Conservation (phyloP, 2,113 vertebrate species). For the Charina bottae region DNA sequence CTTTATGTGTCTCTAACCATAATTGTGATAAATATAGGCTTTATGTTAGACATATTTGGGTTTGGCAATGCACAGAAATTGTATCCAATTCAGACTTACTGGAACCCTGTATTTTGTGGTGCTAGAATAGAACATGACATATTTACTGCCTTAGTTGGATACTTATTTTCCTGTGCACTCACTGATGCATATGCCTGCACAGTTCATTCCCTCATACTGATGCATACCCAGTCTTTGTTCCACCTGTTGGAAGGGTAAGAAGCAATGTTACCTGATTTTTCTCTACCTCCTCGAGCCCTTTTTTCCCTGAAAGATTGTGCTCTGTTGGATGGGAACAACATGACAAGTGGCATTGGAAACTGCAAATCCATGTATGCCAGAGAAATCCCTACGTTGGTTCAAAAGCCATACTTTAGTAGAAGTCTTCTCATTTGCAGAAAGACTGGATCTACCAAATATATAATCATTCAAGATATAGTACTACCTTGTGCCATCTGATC, state of each 20-base stretch:
- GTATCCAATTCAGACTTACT: neutral
- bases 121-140: neutral
- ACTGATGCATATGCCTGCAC: neutral
- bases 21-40: neutral
- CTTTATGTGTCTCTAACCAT: neutral
- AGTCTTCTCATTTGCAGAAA: neutral
- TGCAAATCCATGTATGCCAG: neutral
- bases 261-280: slow-evolving; percentile 1
- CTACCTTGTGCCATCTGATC: neutral
- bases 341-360: neutral
- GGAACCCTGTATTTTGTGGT: neutral
- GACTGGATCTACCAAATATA: neutral
- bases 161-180: neutral
- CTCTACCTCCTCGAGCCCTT: neutral
- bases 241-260: neutral
- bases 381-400: neutral
- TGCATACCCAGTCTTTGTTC: neutral
- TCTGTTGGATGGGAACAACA: neutral
- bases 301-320: neutral
- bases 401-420: neutral
- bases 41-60: neutral
- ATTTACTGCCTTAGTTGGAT: neutral
- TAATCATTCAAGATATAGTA: neutral
- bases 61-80: neutral
- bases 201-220: neutral